Base-by-base conservation (phyloP, 2,888 invertebrate species). In the Phoenoteleia sp. region DNA sequence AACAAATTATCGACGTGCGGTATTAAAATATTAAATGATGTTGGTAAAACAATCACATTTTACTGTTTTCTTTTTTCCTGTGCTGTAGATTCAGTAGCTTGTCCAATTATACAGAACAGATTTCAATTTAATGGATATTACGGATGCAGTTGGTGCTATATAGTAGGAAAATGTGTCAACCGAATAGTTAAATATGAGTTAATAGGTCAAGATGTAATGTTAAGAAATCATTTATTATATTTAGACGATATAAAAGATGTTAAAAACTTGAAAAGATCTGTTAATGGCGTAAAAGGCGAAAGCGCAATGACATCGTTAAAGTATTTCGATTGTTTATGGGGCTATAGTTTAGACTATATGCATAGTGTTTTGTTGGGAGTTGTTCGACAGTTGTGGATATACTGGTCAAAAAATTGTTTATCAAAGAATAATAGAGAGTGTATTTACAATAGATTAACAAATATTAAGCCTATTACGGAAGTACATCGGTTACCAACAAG, bases 71-170 rank as follows among this genome's bases (percentile, higher is more conserved):
- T 64, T 6, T 81, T 81, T n/a, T 72, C 71, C 0, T 81, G 62
- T 42, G n/a, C 72, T 5, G 80, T 81, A 9, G 80, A 81, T 58
- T 72, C 72, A 0, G 80, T 81, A 5, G 72, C 80, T 39, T 42
- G 75, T 13, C 54, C 75, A 29, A 64, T 75, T 1, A 75, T 75
- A 5, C 75, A 75, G 39, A 75, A 75, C 13, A 64, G 54, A 15
- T 66, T 33, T 66, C 66, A 66, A 11, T 66, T 49, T n/a, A 67
- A 52, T 52, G 52, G 67, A 11, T 67, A 67, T 36, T 67, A 23
- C 17, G 82, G 82, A 2, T 86, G 86, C 23, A 83, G 80, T 29
- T 86, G 83, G 86, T 85, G 85, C 23, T 86, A 86, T 17, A 36
- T 58, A 25, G 3, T 13, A 5, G 82, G 82, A 9, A 54, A 52